Conservation (phyloP, 2,888 invertebrate species). For the Tipula lateralis region DNA sequence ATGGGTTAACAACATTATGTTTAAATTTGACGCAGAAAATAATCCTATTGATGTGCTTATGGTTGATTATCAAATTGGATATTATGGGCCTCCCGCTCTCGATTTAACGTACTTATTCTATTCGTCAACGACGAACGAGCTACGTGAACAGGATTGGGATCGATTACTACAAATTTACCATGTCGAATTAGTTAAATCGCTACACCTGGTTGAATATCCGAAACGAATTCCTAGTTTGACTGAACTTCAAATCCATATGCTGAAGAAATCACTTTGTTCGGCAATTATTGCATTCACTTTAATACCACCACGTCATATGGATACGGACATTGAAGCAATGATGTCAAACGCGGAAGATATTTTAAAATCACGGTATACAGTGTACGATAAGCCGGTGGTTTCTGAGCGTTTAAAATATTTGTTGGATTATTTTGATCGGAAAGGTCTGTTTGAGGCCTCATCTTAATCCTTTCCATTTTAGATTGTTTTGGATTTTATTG, state of each 20-base stretch:
- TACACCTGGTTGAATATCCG: not conserved
- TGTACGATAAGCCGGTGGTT: not conserved
- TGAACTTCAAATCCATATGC: not conserved
- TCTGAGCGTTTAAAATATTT: not conserved
- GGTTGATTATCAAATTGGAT: not conserved
- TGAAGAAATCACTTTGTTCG: not conserved
- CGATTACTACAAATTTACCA: conserved; percentile 4
- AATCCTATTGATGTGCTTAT: conserved; percentile 40
- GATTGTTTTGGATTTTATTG: not conserved
- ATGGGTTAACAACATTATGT: conserved; percentile 48
- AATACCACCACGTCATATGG: not conserved
- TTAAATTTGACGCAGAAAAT: conserved; percentile 41
- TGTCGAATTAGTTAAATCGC: not conserved
- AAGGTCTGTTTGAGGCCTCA: not conserved
- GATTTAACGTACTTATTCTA: not conserved
- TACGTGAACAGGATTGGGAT: not conserved
- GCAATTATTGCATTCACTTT: not conserved
- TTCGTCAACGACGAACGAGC: not conserved
- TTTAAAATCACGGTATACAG: not conserved
- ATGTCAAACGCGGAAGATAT: not conserved
- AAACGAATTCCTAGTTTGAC: not conserved
- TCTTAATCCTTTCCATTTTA: not conserved
- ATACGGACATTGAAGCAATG: not conserved
- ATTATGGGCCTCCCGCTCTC: not conserved
- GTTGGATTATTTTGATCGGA: not conserved